Evolutionary conservation across 2,888 invertebrate genomes (phyloP), one percentile per base, ranked within the genome.

Genomic region (Himalopsyche kuldschensis): DNA sequence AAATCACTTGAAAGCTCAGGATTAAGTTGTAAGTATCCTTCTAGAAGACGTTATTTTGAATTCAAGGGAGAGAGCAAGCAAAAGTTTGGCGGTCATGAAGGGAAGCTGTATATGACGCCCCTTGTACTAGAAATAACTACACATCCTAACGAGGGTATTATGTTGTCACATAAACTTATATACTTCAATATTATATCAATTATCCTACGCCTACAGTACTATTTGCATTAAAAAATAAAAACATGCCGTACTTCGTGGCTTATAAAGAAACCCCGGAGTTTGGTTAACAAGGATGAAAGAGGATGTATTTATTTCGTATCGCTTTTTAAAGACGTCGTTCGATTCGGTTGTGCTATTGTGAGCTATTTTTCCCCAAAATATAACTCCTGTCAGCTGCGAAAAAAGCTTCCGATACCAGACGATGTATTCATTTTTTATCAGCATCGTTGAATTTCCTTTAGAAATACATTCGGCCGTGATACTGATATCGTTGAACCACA

Each of bases 381-480:
- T 69, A 69, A 69, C 69, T 69, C 69, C 24, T 63, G 24, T 69
- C 69, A 30, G 30, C 69, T 69, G 69, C 76, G 32, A 55, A 55
- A 75, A 79, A 79, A 63, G 47, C 46, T 46, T 79, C 75, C 75
- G 76, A 79, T 84, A 78, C 79, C 75, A 46, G 48, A 69, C 27
- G 27, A 78, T 55, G 69, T 81, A 79, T 84, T 84, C 79, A 79
- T 79, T 77, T 47, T 81, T 83, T 85, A 81, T 85, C 81, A 81
- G 41, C 81, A 24, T 31, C 83, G 81, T 79, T 78, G 83, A 85
- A 79, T 85, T 83, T 85, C 81, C 82, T 85, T 83, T 82, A 78
- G 79, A 80, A 82, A 81, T 63, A 82, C 82, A 77, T 76, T 82
- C 82, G 79, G 75, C 84, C 81, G 80, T 84, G 84, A 82, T 81